Conservation (phyloP, 1,140 invertebrate genomes). For the Heliconius eleuchia region DNA sequence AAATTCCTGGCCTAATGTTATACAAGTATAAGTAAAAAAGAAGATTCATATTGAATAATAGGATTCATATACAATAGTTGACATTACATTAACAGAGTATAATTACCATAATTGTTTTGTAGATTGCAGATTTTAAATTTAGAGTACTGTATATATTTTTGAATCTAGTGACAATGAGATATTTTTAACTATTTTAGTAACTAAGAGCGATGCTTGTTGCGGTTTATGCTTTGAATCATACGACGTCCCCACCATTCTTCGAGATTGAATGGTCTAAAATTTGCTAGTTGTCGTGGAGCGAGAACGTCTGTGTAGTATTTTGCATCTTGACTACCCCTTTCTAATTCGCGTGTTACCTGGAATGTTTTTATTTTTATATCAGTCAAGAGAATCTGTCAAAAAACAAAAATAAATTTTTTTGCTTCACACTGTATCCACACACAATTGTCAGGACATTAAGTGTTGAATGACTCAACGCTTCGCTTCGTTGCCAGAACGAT, state of each 20-base stretch:
- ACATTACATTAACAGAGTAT: slow-evolving; percentile 6
- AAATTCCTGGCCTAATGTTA: neutral
- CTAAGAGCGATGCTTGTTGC: slow-evolving; percentile 77
- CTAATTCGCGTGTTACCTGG: slow-evolving; percentile 73
- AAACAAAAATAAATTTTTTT: no score
- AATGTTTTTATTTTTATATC: slow-evolving; percentile 21
- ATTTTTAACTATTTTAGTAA: slow-evolving; percentile 46
- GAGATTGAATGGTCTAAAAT: slow-evolving; percentile 76
- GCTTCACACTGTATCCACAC: no score
- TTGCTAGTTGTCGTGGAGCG: slow-evolving; percentile 61
- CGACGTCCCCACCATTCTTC: slow-evolving; percentile 74
- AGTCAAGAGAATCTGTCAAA: no score
- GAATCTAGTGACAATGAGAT: slow-evolving; percentile 42
- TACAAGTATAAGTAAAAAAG: neutral
- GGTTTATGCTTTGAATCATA: slow-evolving; percentile 69
- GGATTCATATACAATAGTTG: neutral
- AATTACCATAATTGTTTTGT: neutral
- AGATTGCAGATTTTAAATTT: slow-evolving; percentile 7
- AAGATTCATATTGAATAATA: slow-evolving; percentile 1
- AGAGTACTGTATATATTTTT: slow-evolving; percentile 8
- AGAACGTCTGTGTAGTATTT: slow-evolving; percentile 70
- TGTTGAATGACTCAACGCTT: no score
- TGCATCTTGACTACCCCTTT: slow-evolving; percentile 68
- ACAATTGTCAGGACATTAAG: no score
- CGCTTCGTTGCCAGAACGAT: no score